phyloP scores from a whole-genome alignment of 2,797 vertebrate genomes.

The Mionectes olivaceus region DNA sequence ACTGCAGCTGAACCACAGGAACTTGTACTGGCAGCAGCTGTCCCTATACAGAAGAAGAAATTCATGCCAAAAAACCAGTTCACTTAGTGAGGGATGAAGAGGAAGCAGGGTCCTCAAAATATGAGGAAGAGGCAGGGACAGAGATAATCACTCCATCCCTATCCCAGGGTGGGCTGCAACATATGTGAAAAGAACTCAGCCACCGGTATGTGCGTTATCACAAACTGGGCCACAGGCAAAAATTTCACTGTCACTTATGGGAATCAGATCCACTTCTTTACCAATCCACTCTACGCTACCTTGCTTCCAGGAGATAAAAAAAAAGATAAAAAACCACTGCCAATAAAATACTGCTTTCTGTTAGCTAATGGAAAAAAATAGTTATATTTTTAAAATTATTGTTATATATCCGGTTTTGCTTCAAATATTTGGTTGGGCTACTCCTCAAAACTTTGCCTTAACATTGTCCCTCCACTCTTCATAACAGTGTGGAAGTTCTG shows the following conservation, averaged over 20 bases:
- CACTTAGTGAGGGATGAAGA: not conserved
- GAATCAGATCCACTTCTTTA: not conserved
- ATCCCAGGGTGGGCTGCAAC: not conserved
- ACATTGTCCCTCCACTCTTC: not conserved
- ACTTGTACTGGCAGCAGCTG: not conserved
- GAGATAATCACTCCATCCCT: not conserved
- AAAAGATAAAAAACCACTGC: not conserved
- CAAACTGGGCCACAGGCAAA: no score
- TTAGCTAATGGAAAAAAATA: not conserved
- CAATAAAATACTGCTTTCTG: not conserved
- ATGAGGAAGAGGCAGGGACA: not conserved
- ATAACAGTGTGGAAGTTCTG: not conserved
- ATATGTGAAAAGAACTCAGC: not conserved
- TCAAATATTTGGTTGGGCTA: not conserved
- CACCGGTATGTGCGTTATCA: not conserved
- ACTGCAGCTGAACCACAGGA: not conserved
- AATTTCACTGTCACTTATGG: not conserved
- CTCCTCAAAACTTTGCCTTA: not conserved
- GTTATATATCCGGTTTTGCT: not conserved
- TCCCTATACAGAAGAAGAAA: not conserved
- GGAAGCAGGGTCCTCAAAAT: not conserved
- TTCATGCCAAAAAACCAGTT: not conserved
- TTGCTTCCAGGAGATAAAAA: not conserved
- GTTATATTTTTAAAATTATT: not conserved
- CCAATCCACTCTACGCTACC: not conserved